Evolutionary conservation across 2,113 vertebrate genomes (phyloP).

Genomic region (Marmota monax): DNA sequence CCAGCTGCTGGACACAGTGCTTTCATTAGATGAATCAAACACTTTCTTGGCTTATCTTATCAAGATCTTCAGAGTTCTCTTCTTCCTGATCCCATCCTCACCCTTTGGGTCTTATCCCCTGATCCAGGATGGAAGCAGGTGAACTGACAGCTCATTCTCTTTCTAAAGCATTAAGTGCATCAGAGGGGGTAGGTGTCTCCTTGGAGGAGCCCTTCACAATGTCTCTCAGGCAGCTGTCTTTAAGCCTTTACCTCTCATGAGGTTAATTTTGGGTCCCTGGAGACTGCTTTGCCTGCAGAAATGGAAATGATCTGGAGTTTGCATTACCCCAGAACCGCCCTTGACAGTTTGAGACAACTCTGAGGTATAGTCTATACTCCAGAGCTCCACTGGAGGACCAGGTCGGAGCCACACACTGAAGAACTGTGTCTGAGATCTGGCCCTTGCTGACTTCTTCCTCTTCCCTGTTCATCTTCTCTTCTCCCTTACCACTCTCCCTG

Average conservation of each 20-base stretch:
- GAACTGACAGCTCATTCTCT: neutral
- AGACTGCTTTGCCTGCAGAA: neutral
- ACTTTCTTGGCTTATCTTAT: neutral
- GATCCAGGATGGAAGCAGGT: neutral
- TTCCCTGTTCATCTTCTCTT: neutral
- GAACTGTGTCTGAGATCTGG: neutral
- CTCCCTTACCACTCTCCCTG: neutral
- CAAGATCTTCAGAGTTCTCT: neutral
- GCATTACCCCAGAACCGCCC: neutral
- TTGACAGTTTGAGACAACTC: neutral
- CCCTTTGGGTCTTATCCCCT: neutral
- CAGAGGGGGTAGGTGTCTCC: rapidly evolving
- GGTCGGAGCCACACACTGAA: neutral
- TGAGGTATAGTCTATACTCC: neutral
- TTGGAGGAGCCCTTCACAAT: neutral
- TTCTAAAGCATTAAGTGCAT: neutral
- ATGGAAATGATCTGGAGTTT: neutral
- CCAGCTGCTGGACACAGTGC: neutral
- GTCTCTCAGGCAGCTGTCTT: neutral
- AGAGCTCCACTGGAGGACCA: neutral
- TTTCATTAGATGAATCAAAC: neutral
- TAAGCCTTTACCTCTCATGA: neutral
- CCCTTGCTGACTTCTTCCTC: neutral
- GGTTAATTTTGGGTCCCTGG: neutral
- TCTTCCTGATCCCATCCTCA: neutral